These are phyloP conservation scores for Amitus sp. DNA, from an alignment of 2,888 invertebrate species.

Conservation along the genomic window DNA sequence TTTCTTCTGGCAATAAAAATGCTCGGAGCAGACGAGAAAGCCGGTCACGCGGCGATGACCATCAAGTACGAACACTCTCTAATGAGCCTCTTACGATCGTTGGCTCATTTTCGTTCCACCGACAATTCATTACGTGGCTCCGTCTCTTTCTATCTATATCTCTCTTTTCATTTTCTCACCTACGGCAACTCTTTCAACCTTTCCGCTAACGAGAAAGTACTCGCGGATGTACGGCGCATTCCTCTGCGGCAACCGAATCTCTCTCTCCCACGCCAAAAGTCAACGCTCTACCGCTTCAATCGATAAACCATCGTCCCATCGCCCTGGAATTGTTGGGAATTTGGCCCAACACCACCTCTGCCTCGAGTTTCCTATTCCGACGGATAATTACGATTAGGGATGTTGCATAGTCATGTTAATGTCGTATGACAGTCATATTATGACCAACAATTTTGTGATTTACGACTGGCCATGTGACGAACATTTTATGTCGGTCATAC, in stretches of 20 bases:
- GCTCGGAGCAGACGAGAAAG: slow-evolving; percentile 62
- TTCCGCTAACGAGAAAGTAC: slow-evolving; percentile 13
- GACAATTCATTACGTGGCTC: slow-evolving; percentile 49
- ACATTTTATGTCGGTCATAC: too few relatives aligned
- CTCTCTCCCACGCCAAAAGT: neutral
- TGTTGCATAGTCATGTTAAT: too few relatives aligned
- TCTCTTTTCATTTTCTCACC: too few relatives aligned
- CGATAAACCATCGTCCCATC: neutral
- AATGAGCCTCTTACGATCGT: slow-evolving; percentile 61
- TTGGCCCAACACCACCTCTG: too few relatives aligned
- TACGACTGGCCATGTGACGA: too few relatives aligned
- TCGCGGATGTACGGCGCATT: neutral
- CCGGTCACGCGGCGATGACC: slow-evolving; percentile 64
- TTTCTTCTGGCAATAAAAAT: slow-evolving; percentile 59
- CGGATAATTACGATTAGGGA: too few relatives aligned
- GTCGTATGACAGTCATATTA: too few relatives aligned
- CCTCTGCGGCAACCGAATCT: neutral
- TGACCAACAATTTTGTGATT: too few relatives aligned
- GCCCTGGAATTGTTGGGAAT: too few relatives aligned
- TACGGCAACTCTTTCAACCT: slow-evolving; percentile 12
- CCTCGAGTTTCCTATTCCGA: too few relatives aligned
- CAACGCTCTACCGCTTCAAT: too few relatives aligned
- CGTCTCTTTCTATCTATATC: slow-evolving; percentile 21
- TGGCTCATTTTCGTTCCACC: slow-evolving; percentile 52
- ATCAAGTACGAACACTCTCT: slow-evolving; percentile 66